phyloP scores from a whole-genome alignment of 2,888 invertebrate species.

The Dasypolia templi region DNA sequence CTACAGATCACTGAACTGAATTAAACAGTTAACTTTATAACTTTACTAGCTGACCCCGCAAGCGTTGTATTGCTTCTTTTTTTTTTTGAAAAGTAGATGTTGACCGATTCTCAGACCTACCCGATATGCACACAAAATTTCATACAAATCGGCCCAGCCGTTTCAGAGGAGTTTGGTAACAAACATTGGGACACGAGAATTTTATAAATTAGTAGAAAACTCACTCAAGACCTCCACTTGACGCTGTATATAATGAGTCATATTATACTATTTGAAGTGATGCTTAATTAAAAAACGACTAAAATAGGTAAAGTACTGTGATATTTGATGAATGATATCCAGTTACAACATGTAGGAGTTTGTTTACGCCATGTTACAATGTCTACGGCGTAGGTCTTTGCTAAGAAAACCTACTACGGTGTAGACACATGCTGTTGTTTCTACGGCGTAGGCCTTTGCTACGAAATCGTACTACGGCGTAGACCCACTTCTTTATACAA shows the following conservation, averaged over 20 bases:
- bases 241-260: not conserved
- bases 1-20: not conserved
- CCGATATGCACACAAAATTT: no score
- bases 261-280: not conserved
- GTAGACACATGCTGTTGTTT: no score
- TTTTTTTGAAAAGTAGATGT: no score
- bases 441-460: constrained; percentile 27
- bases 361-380: constrained; percentile 5
- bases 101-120: no score
- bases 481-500: not conserved
- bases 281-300: not conserved
- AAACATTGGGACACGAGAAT: no score
- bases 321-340: constrained; percentile 5
- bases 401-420: constrained; percentile 7
- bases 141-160: no score
- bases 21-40: not conserved
- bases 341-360: constrained; percentile 12
- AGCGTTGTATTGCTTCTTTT: no score
- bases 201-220: no score
- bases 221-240: not conserved
- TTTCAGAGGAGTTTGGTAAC: no score
- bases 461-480: constrained; percentile 11
- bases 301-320: not conserved
- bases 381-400: constrained; percentile 20
- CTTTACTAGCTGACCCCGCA: no score